A percentile compares a stretch with the other conserved stretches of the same genome.
Evolutionary conservation across 2,888 invertebrate genomes (phyloP).

Genomic region (Callyntrura sp.): DNA sequence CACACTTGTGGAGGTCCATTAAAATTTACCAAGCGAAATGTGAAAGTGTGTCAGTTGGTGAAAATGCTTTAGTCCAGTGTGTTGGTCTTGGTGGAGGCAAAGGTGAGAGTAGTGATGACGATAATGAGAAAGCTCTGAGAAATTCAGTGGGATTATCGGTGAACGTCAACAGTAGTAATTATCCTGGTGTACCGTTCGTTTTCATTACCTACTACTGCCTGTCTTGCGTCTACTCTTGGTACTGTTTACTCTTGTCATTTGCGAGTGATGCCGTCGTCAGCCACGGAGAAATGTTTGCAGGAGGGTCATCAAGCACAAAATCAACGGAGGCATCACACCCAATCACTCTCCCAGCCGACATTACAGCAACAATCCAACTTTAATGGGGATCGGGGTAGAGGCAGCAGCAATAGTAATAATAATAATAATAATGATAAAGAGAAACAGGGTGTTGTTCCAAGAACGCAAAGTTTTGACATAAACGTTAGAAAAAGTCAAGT

Average conservation of each 20-base stretch:
- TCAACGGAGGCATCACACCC: conserved; percentile 18
- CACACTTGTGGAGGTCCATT: conserved; percentile 75
- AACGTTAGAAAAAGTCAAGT: background rate
- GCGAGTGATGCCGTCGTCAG: conserved; percentile 65
- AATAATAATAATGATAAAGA: background rate
- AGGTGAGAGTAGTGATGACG: background rate
- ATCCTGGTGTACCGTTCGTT: background rate
- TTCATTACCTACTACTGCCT: background rate
- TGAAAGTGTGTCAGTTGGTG: conserved; percentile 68
- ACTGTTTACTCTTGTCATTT: background rate
- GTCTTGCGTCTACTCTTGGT: background rate
- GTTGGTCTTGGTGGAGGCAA: background rate
- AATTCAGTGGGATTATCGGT: background rate
- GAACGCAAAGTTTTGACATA: conserved; percentile 65
- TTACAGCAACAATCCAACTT: background rate
- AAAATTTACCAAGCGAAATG: conserved; percentile 67
- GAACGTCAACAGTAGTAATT: background rate
- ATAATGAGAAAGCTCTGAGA: background rate
- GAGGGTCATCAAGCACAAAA: conserved; percentile 5
- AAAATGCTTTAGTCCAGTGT: conserved; percentile 55
- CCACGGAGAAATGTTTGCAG: background rate
- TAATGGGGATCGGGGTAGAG: background rate
- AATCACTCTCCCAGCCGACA: conserved; percentile 65
- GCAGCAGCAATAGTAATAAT: background rate
- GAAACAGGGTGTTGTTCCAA: background rate